phyloP scores from a whole-genome alignment of 2,888 invertebrate genomes.

The Yponomeuta malinellus region DNA sequence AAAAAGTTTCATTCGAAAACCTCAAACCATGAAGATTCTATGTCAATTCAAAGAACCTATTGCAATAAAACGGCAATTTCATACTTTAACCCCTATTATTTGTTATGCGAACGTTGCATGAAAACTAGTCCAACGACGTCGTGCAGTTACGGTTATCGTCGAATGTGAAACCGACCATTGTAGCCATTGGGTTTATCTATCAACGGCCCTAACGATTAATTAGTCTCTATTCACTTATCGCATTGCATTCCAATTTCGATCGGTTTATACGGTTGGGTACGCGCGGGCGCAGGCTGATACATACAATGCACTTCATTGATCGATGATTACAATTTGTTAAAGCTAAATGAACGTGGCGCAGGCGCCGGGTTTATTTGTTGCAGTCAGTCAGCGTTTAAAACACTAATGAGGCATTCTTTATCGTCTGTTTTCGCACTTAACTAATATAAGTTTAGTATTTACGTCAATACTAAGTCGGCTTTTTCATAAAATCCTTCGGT shows the following conservation, averaged over 20 bases:
- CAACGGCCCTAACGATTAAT: constrained; percentile 56
- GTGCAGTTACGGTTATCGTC: too few relatives aligned
- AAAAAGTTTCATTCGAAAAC: too few relatives aligned
- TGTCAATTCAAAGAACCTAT: too few relatives aligned
- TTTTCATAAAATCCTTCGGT: constrained; percentile 26
- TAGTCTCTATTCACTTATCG: constrained; percentile 66
- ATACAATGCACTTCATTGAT: constrained; percentile 41
- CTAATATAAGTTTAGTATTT: background rate
- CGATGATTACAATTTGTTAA: constrained; percentile 43
- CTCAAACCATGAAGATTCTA: too few relatives aligned
- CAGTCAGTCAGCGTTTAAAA: constrained; percentile 4
- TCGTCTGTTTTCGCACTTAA: background rate
- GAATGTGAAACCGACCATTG: constrained; percentile 28
- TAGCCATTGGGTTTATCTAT: constrained; percentile 35
- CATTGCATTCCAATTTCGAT: constrained; percentile 52
- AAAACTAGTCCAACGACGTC: constrained; percentile 17
- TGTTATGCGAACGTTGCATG: constrained; percentile 12
- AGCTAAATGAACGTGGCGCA: constrained; percentile 10
- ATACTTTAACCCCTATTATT: too few relatives aligned
- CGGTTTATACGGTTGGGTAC: constrained; percentile 49
- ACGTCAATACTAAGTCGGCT: background rate
- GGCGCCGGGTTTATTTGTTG: constrained; percentile 16
- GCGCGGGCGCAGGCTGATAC: constrained; percentile 33
- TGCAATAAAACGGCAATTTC: too few relatives aligned
- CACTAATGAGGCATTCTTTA: background rate